Evolutionary conservation across 2,888 invertebrate genomes (phyloP).

Genomic region (Hirtodrosophila alboralis): DNA sequence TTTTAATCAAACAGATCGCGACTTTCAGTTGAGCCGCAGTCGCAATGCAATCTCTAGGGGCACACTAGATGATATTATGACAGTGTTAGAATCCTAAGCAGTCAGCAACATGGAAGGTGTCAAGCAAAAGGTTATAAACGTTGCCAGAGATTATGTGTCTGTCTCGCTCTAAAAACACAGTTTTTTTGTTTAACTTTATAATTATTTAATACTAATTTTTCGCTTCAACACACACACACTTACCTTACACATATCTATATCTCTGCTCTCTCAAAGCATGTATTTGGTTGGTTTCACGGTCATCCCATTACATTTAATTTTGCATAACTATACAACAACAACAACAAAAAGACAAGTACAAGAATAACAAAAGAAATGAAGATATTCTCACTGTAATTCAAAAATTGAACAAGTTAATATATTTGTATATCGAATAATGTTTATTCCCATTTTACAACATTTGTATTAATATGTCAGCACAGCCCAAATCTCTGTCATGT

Average conservation of each 20-base stretch:
- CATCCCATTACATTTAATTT: background rate
- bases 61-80: conserved; percentile 60
- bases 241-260: too few relatives aligned
- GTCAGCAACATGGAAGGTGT: conserved; percentile 6
- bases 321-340: too few relatives aligned
- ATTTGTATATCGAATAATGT: too few relatives aligned
- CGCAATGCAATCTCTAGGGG: conserved; percentile 40
- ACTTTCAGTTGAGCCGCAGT: conserved; percentile 40
- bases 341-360: too few relatives aligned
- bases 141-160: background rate
- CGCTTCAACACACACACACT: too few relatives aligned
- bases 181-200: background rate
- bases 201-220: too few relatives aligned
- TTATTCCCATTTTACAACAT: too few relatives aligned
- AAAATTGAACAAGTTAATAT: too few relatives aligned
- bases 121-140: conserved; percentile 17
- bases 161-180: conserved; percentile 13
- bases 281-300: background rate
- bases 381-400: too few relatives aligned
- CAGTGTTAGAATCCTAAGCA: conserved; percentile 51
- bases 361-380: too few relatives aligned
- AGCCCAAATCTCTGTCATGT: too few relatives aligned
- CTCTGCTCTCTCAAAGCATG: background rate
- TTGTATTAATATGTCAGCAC: too few relatives aligned
- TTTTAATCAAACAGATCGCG: conserved; percentile 26